phyloP scores from a whole-genome alignment of 2,113 vertebrate species.

The Chloebia gouldiae region DNA sequence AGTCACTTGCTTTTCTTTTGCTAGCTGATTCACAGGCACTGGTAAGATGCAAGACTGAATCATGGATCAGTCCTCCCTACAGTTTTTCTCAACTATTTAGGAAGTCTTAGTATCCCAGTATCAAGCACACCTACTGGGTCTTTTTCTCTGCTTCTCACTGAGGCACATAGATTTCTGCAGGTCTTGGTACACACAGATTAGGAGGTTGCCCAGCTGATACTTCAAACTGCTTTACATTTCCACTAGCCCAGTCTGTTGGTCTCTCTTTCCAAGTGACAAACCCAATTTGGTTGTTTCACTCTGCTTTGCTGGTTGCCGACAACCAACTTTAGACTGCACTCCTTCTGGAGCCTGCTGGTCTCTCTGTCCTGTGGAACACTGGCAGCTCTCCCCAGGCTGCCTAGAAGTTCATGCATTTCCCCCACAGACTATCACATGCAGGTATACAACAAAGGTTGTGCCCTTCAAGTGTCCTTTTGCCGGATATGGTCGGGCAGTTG shows the following conservation, averaged over 20 bases:
- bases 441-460: neutral
- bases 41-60: neutral
- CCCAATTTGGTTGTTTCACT: neutral
- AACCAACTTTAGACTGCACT: accelerated
- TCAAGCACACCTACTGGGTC: neutral
- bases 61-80: neutral
- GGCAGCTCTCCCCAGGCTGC: neutral
- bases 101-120: neutral
- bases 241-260: neutral
- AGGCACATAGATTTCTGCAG: neutral
- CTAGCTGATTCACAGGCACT: neutral
- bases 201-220: neutral
- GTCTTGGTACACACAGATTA: neutral
- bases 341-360: neutral
- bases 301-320: neutral
- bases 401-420: accelerated
- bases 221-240: neutral
- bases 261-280: neutral
- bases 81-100: neutral
- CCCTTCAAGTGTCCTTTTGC: neutral
- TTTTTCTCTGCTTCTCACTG: neutral
- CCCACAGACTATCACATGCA: neutral
- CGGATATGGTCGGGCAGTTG: neutral
- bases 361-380: neutral
- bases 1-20: neutral